Evolutionary conservation across 2,797 vertebrate species (phyloP), one percentile per base, ranked within the genome.

Genomic region (Bradypus variegatus): DNA sequence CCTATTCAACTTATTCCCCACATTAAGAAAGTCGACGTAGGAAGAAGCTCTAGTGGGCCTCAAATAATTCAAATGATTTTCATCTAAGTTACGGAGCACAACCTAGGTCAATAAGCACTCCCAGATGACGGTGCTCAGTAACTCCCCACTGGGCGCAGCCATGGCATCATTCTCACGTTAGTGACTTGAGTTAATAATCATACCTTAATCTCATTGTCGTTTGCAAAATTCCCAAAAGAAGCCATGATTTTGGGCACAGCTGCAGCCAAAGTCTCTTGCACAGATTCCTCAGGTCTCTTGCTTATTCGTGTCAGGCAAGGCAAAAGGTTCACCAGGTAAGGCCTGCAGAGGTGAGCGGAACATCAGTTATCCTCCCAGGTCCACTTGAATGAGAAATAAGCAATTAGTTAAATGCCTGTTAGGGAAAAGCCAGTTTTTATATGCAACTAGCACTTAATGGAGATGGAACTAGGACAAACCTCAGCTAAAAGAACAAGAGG

Each of bases 141-240:
- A 58, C 19, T 41, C 12, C 72, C 69, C 67, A 33, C 2, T 11
- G 73, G 48, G 64, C 33, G 25, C 33, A 11, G 18, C 33, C 41
- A 25, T 1, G 1, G 48, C 14, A 36, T 33, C 55, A 45, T 6
- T 55, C n/a, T 1, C 23, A 14, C 3, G 5, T n/a, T 2, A 76
- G 25, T 21, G 67, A 72, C 36, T 7, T 8, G 27, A 65, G n/a
- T 45, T n/a, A 53, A 27, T 9, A 67, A 62, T 31, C 92, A n/a
- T 98, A 99, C 99, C 99, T 99, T 99, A 93, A 99, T 98, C 96
- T 99, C 99, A 93, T 98, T 98, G 94, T 99, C 99, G 2, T 99
- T 99, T 31, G 99, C 99, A 85, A 99, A 99, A 94, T 99, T 98
- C 94, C 99, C 99, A 16, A 99, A 98, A 0, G 99, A 97, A 48